Conservation (phyloP, 2,113 vertebrate genomes). For the Lophochroa leadbeateri region DNA sequence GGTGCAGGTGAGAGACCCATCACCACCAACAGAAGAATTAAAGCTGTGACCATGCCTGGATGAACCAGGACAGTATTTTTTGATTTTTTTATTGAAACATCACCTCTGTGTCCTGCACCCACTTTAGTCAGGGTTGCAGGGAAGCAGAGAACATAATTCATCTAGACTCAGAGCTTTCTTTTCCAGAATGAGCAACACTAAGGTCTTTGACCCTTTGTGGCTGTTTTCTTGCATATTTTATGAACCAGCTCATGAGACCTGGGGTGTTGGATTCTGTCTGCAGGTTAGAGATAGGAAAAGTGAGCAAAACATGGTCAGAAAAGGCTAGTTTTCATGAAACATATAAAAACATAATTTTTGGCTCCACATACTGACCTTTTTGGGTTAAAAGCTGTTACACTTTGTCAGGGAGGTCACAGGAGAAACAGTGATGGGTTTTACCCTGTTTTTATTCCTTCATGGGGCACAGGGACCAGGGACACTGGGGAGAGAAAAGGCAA, state of each 20-base stretch:
- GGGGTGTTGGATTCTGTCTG: not conserved
- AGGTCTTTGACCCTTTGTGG: not conserved
- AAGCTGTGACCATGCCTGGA: not conserved
- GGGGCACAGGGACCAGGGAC: not conserved
- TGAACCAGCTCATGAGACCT: not conserved
- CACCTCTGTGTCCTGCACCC: not conserved
- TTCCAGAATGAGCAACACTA: not conserved
- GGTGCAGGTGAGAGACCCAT: not conserved
- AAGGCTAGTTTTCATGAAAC: not conserved
- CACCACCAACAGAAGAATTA: fast-evolving
- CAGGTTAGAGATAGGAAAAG: not conserved
- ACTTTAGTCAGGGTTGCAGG: not conserved
- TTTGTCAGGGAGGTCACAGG: not conserved
- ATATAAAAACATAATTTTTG: not conserved
- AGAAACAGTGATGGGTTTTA: not conserved
- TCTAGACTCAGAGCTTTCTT: not conserved
- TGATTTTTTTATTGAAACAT: not conserved
- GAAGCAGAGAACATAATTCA: not conserved
- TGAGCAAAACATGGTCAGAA: not conserved
- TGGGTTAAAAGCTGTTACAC: not conserved
- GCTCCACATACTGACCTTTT: not conserved
- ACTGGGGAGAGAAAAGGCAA: not conserved
- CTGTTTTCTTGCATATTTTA: not conserved
- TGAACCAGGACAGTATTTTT: not conserved
- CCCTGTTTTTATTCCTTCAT: fast-evolving